phyloP scores from a whole-genome alignment of 2,888 invertebrate species.

The Sialis fuliginosa region DNA sequence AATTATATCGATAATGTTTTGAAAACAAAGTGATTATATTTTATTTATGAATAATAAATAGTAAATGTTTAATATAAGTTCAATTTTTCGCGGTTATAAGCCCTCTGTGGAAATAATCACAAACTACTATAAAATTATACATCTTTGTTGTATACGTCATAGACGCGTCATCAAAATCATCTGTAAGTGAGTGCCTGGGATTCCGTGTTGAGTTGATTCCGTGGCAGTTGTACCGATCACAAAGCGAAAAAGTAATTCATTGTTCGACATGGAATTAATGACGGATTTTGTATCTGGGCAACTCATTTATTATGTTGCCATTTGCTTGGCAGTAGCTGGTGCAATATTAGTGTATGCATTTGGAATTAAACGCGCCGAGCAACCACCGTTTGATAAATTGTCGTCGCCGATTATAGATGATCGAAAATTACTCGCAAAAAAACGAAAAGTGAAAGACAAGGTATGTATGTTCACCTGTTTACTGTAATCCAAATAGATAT shows the following conservation, averaged over 20 bases:
- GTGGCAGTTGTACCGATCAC: slow-evolving; percentile 9
- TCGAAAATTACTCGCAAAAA: slow-evolving; percentile 47
- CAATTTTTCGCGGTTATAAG: too few species aligned
- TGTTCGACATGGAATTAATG: slow-evolving; percentile 35
- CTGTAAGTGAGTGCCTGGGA: slow-evolving; percentile 9
- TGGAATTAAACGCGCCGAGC: slow-evolving; percentile 62
- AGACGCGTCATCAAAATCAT: slow-evolving; percentile 44
- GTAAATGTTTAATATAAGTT: too few species aligned
- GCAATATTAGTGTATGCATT: slow-evolving; percentile 52
- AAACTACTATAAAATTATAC: slow-evolving; percentile 4
- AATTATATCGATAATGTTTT: too few species aligned
- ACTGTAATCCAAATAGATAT: background rate
- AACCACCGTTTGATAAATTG: slow-evolving; percentile 63
- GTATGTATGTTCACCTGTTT: slow-evolving; percentile 25
- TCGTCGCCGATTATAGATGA: slow-evolving; percentile 40
- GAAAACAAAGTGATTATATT: too few species aligned
- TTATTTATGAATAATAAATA: too few species aligned
- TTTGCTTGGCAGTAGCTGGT: slow-evolving; percentile 45
- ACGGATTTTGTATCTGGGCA: slow-evolving; percentile 37
- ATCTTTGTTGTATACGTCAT: slow-evolving; percentile 39
- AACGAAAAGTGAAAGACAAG: slow-evolving; percentile 54
- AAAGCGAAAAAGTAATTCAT: background rate
- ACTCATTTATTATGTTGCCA: slow-evolving; percentile 36
- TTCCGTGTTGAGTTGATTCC: slow-evolving; percentile 9
- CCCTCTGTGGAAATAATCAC: background rate